A percentile compares a stretch with the other conserved stretches of the same genome.
phyloP scores from a whole-genome alignment of 2,113 vertebrate genomes.

The Cyprinodon tularosa region DNA sequence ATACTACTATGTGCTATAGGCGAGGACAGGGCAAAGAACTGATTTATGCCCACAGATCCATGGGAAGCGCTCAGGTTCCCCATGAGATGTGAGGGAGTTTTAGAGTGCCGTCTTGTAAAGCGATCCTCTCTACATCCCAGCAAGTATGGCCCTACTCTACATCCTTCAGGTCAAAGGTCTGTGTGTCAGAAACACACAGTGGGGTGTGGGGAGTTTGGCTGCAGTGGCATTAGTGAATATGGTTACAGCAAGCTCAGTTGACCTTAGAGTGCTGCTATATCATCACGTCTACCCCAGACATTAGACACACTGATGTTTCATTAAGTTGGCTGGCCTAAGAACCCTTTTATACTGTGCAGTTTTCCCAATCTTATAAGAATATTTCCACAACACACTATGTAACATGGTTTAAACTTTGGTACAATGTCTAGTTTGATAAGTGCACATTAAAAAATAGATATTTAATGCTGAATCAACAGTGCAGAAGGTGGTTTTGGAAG shows the following conservation, averaged over 20 bases:
- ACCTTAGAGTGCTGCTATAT: slow-evolving; percentile 35
- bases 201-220: slow-evolving; percentile 27
- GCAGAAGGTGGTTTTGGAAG: neutral
- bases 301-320: slow-evolving; percentile 26
- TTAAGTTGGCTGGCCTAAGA: neutral
- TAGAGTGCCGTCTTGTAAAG: slow-evolving; percentile 76
- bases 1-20: slow-evolving; percentile 59
- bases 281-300: slow-evolving; percentile 34
- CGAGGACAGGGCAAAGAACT: slow-evolving; percentile 63
- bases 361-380: too few relatives aligned
- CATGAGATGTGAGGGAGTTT: slow-evolving; percentile 68
- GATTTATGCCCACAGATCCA: slow-evolving; percentile 78
- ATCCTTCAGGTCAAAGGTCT: slow-evolving; percentile 62
- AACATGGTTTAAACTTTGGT: too few relatives aligned
- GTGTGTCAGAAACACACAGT: slow-evolving; percentile 41
- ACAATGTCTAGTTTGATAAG: too few relatives aligned
- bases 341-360: too few relatives aligned
- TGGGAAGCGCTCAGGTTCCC: slow-evolving; percentile 72
- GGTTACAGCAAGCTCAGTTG: slow-evolving; percentile 56
- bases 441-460: too few relatives aligned
- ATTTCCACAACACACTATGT: too few relatives aligned
- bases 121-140: slow-evolving; percentile 70
- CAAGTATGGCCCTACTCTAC: slow-evolving; percentile 56
- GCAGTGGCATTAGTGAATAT: slow-evolving; percentile 57
- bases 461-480: too few relatives aligned